These are phyloP conservation scores for Nephotettix cincticeps DNA, from an alignment of 1,140 invertebrate genomes.

Conservation along the genomic window DNA sequence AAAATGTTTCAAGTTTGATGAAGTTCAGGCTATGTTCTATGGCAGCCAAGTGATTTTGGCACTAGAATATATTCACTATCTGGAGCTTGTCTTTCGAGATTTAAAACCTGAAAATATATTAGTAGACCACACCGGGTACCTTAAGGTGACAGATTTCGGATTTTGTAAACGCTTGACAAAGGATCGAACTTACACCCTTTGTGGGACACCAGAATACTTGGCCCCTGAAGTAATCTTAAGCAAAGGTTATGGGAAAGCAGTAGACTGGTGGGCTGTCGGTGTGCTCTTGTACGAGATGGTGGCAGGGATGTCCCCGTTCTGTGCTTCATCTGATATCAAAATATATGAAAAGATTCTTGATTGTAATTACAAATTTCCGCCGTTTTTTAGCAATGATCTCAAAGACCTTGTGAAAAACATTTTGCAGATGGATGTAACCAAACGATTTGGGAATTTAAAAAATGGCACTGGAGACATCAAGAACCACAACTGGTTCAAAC, in stretches of 20 bases:
- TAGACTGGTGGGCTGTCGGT: slow-evolving; percentile 96
- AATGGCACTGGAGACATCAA: slow-evolving; percentile 71
- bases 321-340: slow-evolving; percentile 78
- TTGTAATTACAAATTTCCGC: slow-evolving; percentile 70
- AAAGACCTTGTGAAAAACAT: slow-evolving; percentile 87
- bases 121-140: slow-evolving; percentile 78
- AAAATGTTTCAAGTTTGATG: slow-evolving; percentile 71
- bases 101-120: slow-evolving; percentile 97
- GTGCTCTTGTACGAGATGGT: slow-evolving; percentile 86
- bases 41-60: slow-evolving; percentile 88
- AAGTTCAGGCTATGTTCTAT: slow-evolving; percentile 86
- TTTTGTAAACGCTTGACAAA: slow-evolving; percentile 38
- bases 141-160: slow-evolving; percentile 38
- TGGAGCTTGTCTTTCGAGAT: slow-evolving; percentile 90
- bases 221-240: slow-evolving; percentile 93
- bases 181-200: slow-evolving; percentile 81
- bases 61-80: slow-evolving; percentile 91
- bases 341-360: slow-evolving; percentile 88
- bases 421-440: slow-evolving; percentile 82
- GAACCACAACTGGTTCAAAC: slow-evolving; percentile 48
- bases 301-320: slow-evolving; percentile 81
- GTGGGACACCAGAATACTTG: slow-evolving; percentile 95
- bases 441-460: slow-evolving; percentile 86
- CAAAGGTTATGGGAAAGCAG: slow-evolving; percentile 93
- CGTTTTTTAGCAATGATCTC: slow-evolving; percentile 68